Base-by-base conservation (phyloP, 2,113 vertebrate species). In the Varanus komodoensis region DNA sequence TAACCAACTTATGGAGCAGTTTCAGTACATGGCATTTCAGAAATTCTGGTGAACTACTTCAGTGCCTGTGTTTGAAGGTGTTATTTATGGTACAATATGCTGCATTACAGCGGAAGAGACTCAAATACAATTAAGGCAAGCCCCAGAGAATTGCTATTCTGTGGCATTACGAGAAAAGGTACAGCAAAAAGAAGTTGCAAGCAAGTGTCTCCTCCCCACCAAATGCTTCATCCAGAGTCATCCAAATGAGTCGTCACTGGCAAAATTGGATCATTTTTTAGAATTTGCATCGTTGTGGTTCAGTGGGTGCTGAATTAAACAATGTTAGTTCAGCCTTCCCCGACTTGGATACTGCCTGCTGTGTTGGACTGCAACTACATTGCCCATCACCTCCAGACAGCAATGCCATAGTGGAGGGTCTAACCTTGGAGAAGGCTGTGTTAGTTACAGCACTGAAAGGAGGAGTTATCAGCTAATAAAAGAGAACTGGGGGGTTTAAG, bases 141-240 rank as follows among this genome's bases (percentile, higher is more conserved):
- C 0, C 52, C 38, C n/a, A 74, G 15, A 0, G 67, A 64, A 74
- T 64, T 61, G 34, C 3, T 48, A 67, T 21, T n/a, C 75, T 34
- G 17, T 79, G 7, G 50, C 69, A 73, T 0, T 0, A 12, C 75
- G 0, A 0, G 4, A 64, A 29, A 57, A 32, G 6, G 7, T 48
- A 25, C 38, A 11, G 6, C 44, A 4, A 86, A 54, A 52, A 12
- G 50, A 5, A 48, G 9, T 6, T 82, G 8, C 5, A 6, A 57
- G n/a, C 69, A 29, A 75, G 57, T 44, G 6, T 11, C 12, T 38
- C 2, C 61, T 69, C 38, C 54, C 11, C 8, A 44, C 38, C 38
- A 48, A 50, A 38, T 34, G 27, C 19, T 78, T 69, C 48, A 81
- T 32, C 9, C 21, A 23, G 14, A 69, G 38, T 44, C 38, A 44